These are phyloP conservation scores for Dusona sp. DNA, from an alignment of 2,888 invertebrate genomes.

Conservation along the genomic window DNA sequence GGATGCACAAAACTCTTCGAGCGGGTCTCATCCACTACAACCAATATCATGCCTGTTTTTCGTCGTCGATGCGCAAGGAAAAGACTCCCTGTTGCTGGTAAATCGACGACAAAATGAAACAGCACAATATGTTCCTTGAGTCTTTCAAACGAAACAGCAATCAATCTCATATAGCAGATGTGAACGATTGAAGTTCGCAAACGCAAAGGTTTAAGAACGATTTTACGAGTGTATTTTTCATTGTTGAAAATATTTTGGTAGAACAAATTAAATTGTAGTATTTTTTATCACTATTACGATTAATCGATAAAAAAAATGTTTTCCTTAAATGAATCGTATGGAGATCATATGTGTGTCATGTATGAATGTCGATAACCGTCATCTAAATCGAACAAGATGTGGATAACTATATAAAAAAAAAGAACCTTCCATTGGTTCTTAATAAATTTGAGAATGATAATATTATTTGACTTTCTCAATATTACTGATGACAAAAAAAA, in stretches of 20 bases:
- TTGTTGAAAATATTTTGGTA: neutral
- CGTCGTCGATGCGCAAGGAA: conserved; percentile 38
- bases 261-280: neutral
- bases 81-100: conserved; percentile 8
- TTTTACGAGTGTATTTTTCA: neutral
- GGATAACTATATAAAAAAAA: too few relatives aligned
- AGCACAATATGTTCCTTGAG: conserved; percentile 32
- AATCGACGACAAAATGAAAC: conserved; percentile 36
- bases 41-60: conserved; percentile 52
- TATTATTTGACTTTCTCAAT: neutral
- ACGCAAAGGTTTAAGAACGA: neutral
- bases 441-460: too few relatives aligned
- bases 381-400: neutral
- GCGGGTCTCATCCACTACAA: conserved; percentile 39
- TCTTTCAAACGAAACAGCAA: conserved; percentile 4
- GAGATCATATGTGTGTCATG: neutral
- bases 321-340: neutral
- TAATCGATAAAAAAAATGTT: neutral
- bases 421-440: too few relatives aligned
- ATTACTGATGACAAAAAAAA: neutral
- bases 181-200: neutral
- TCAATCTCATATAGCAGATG: neutral
- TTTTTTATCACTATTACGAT: neutral
- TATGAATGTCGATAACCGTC: neutral
- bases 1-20: conserved; percentile 48